Base-by-base conservation (phyloP, 2,797 vertebrate genomes). In the Acanthornis magna region DNA sequence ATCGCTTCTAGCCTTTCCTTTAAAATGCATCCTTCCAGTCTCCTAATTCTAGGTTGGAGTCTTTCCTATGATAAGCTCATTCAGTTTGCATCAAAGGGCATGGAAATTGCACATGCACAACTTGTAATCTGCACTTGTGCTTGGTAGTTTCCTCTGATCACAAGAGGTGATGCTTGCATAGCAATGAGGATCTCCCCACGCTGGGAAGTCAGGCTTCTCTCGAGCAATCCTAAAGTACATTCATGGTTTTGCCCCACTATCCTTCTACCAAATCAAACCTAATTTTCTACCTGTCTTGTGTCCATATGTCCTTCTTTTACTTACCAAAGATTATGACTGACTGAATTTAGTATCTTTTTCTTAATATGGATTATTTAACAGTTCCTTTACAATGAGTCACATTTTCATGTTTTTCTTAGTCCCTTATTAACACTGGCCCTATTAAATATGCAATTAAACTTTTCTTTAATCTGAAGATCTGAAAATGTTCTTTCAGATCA, bases 41-140 rank as follows among this genome's bases (percentile, higher is more conserved):
- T 38, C 42, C 45, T 89, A 89, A 94, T 77, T 91, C 72, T 88
- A 88, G 63, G 51, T 81, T 82, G 73, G 54, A 91, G 68, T 36
- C 72, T 67, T 89, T 71, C 72, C 45, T 77, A 34, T 57, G 78
- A 88, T 34, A 94, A 94, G 58, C 73, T 81, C 70, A 38, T 75
- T 80, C 62, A 78, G 16, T 81, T 88, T 91, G 58, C 87, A 83
- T 91, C 76, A 91, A 88, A 92, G 42, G 40, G 51, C 91, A 88
- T 75, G 73, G 66, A 85, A 89, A 91, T 66, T 58, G 30, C 36
- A 32, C 29, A 86, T 16, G 42, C 16, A 55, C 62, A 91, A 62
- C 66, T 62, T 81, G 62, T 32, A 88, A 81, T 70, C 51, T 77
- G 30, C 66, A 67, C 40, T 88, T 30, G 30, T 18, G 22, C 62